Conservation (phyloP, 1,140 invertebrate genomes). For the Philotrypesis tridentata region DNA sequence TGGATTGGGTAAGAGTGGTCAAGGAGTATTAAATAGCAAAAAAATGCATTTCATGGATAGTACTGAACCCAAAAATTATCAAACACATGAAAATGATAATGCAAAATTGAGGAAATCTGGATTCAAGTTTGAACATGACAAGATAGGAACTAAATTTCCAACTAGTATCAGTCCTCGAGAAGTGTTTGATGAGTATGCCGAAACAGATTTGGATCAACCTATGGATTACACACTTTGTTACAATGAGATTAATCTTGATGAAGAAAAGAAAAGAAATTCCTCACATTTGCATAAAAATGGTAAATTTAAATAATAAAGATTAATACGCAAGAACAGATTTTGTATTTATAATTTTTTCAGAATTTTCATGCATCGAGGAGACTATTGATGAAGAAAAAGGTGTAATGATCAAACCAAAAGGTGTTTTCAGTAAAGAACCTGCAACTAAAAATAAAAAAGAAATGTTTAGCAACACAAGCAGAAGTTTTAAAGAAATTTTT, state of each 20-base stretch:
- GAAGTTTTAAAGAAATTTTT: constrained; percentile 47
- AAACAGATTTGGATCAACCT: constrained; percentile 46
- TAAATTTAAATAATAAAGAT: constrained; percentile 13
- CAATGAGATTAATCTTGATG: constrained; percentile 35
- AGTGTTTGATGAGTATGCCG: constrained; percentile 32
- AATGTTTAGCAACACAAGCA: constrained; percentile 43
- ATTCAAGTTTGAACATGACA: constrained; percentile 16
- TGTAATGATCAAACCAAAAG: constrained; percentile 26
- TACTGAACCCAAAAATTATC: not conserved
- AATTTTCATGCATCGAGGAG: constrained; percentile 34
- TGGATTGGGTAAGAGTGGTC: not conserved
- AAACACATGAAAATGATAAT: constrained; percentile 25
- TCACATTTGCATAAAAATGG: constrained; percentile 27
- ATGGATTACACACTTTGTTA: constrained; percentile 42
- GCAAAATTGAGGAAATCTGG: constrained; percentile 23
- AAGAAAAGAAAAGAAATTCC: constrained; percentile 26
- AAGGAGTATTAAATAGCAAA: not conserved
- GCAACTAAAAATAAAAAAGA: constrained; percentile 41
- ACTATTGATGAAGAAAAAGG: constrained; percentile 27
- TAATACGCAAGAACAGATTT: not conserved
- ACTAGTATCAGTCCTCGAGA: constrained; percentile 1
- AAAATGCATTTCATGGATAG: not conserved
- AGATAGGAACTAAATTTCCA: not conserved
- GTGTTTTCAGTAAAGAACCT: constrained; percentile 18
- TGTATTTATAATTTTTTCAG: not conserved